Percentiles rank a stretch among this genome's conserved stretches.
phyloP scores from a whole-genome alignment of 2,888 invertebrate genomes.

The Drosophila algonquin region DNA sequence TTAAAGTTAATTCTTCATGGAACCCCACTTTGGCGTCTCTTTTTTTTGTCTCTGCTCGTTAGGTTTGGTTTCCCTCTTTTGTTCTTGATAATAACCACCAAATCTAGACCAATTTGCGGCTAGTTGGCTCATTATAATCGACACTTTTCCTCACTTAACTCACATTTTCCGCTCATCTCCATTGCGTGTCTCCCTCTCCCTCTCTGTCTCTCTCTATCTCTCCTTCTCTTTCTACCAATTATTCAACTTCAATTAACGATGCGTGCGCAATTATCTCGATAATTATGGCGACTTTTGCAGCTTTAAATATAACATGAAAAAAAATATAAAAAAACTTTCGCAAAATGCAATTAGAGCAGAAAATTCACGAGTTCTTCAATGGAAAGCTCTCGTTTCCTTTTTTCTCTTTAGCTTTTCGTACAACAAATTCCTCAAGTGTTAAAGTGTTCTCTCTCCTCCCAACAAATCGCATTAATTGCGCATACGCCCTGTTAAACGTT shows the following conservation, averaged over 20 bases:
- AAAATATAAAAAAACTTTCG: slow-evolving; percentile 33
- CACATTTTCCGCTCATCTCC: slow-evolving; percentile 16
- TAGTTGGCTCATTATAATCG: slow-evolving; percentile 42
- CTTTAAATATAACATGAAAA: slow-evolving; percentile 7
- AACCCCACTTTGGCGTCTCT: neutral
- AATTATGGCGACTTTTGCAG: slow-evolving; percentile 45
- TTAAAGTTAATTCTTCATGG: slow-evolving; percentile 16
- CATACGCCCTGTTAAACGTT: slow-evolving; percentile 57
- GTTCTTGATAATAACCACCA: slow-evolving; percentile 34
- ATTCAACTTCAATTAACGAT: slow-evolving; percentile 54
- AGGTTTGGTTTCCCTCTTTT: slow-evolving; percentile 3
- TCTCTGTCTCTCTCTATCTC: slow-evolving; percentile 4
- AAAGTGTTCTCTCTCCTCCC: slow-evolving; percentile 23
- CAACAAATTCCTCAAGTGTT: slow-evolving; percentile 1
- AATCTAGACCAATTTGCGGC: slow-evolving; percentile 42
- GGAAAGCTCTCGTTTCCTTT: slow-evolving; percentile 32
- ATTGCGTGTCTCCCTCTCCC: slow-evolving; percentile 25
- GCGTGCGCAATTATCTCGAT: slow-evolving; percentile 49
- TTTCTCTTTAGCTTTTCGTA: slow-evolving; percentile 5
- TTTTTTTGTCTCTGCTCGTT: neutral
- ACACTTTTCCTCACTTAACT: slow-evolving; percentile 43
- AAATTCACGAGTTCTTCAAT: slow-evolving; percentile 32
- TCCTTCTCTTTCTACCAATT: slow-evolving; percentile 7
- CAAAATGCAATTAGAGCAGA: slow-evolving; percentile 54
- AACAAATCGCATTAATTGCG: slow-evolving; percentile 57